Evolutionary conservation across 64 coral and sea anemone genomes (phyloP), one percentile per base, ranked within the genome.

Genomic region (Actinia tenebrosa): DNA sequence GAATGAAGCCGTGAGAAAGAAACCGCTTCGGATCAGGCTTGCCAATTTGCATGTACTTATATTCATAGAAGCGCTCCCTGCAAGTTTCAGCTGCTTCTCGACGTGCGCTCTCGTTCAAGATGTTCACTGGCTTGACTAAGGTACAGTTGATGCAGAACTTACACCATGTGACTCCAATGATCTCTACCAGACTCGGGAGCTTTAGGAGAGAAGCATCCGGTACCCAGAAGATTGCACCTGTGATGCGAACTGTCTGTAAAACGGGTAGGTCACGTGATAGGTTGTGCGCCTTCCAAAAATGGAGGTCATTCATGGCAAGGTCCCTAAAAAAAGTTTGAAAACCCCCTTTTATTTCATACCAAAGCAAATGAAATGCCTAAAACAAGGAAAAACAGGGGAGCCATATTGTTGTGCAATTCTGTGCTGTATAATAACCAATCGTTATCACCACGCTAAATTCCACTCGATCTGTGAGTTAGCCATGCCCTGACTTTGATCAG

Each of bases 141-240:
- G 83, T 91, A 45, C 93, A 95, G 25, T 95, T 95, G 45, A 54
- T 26, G 53, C 93, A 95, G 85, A 95, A 95, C 56, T 62, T 88
- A 82, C 93, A 92, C 93, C 89, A 95, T 26, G 89, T 92, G 23
- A 95, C 89, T 4, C 93, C 93, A 69, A 80, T 86, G 26, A 95
- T 88, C 60, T 95, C 83, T 42, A 86, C 55, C 6, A 95, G 87
- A 6, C 68, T 95, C 7, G 83, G 84, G 53, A 95, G 89, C 37
- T 60, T 71, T 62, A 95, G 83, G 30, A 95, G 87, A 52, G 66
- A 60, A 43, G 82, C 83, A 86, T 89, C 87, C 20, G 93, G 93
- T 14, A 88, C 69, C 71, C 90, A 95, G 58, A 75, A 42, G 20
- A 92, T 92, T 61, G 90, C 91, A 44, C 79, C 87, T 17, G 89